Base-by-base conservation (phyloP, 2,797 vertebrate species). In the Anisognathus igniventris region DNA sequence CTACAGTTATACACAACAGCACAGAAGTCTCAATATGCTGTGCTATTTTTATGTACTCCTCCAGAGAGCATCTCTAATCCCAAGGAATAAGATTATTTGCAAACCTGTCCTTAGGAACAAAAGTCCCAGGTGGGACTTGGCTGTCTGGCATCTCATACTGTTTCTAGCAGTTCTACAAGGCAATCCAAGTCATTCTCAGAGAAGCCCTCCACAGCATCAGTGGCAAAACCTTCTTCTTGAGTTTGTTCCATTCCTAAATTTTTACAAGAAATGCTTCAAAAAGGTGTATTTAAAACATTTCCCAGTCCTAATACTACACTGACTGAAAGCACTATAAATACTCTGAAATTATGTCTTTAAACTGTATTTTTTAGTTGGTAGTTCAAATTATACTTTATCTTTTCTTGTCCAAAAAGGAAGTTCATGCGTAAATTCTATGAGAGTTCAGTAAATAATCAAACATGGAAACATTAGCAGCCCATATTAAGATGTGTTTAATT, bases 61-160 rank as follows among this genome's bases (percentile, higher is more conserved):
- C 72, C 44, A 68, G 23, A 88, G 42, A 78, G 19, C n/a, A 81
- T 47, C 58, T 71, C 73, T 92, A 88, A 96, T 65, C 61, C 57
- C 57, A 80, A 72, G 22, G 35, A 94, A 92, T 58, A 92, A 88
- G 19, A 35, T 92, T 89, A 91, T 64, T 89, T 87, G 60, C 67
- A 79, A 92, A 85, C 37, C 48, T 65, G 56, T 28, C 40, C 74
- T 70, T 74, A 57, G 65, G 27, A 90, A 85, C 45, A 61, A 3
- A 91, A 88, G n/a, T 83, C 72, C 24, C 45, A 79, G 72, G 76
- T 83, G 45, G 19, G 31, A 80, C 65, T 67, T 48, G 65, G 65
- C 28, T 67, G 33, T 27, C 65, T 61, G 48, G 42, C 57, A 73
- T 39, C 27, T 51, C 35, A 35, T 15, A 56, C 5, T 64, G 28